These are phyloP conservation scores for Uria aalge DNA, from an alignment of 2,113 vertebrate species.

Conservation along the genomic window DNA sequence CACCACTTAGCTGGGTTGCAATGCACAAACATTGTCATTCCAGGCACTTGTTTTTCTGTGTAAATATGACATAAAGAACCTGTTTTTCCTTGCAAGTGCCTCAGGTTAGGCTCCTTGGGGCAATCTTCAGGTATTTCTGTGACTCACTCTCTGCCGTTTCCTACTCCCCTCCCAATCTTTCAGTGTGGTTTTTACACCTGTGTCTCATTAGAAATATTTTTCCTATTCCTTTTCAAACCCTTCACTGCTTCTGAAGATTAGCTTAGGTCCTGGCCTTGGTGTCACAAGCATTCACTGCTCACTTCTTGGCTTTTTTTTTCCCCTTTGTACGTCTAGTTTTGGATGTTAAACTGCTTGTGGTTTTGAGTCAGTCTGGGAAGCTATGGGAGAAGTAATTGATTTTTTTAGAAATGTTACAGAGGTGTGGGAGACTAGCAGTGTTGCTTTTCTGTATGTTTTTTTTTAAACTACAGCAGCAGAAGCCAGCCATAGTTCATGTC, in stretches of 20 bases:
- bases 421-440: not conserved
- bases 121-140: not conserved
- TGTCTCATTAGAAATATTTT: not conserved
- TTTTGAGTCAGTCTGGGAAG: not conserved
- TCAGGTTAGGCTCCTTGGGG: not conserved
- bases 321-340: not conserved
- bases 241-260: not conserved
- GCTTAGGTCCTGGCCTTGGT: not conserved
- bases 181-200: not conserved
- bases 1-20: not conserved
- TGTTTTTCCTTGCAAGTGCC: not conserved
- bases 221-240: not conserved
- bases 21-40: rapidly evolving
- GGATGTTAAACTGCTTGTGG: not conserved
- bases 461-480: not conserved
- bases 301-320: not conserved
- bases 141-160: not conserved
- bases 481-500: not conserved
- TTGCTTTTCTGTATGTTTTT: not conserved
- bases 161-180: not conserved
- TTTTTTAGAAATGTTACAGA: not conserved
- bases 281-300: not conserved
- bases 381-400: not conserved
- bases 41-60: not conserved
- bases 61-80: not conserved